Conservation (phyloP, 2,888 invertebrate genomes). For the Dysmachus trigonus region DNA sequence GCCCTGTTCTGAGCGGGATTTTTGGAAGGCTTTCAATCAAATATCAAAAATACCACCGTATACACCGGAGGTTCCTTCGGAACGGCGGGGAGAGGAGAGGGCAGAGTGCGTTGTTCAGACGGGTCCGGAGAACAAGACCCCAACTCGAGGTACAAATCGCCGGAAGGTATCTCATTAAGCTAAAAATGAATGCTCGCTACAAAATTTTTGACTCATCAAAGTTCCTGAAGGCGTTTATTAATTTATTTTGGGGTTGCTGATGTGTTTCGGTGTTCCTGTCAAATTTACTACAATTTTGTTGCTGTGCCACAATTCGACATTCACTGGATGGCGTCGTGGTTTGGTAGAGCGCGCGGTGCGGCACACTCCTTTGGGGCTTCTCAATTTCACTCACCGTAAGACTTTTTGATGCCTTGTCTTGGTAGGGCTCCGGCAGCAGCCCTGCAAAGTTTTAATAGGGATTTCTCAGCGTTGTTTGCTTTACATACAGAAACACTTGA, state of each 20-base stretch:
- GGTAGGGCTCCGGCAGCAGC: slow-evolving; percentile 16
- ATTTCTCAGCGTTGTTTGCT: slow-evolving; percentile 52
- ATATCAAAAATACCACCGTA: slow-evolving; percentile 38
- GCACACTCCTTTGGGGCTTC: slow-evolving; percentile 39
- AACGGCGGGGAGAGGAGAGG: too few species aligned
- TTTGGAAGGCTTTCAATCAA: slow-evolving; percentile 41
- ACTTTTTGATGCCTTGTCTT: slow-evolving; percentile 42
- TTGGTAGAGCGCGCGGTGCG: not conserved
- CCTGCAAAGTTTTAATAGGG: slow-evolving; percentile 38
- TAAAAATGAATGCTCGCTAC: slow-evolving; percentile 45
- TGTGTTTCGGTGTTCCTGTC: slow-evolving; percentile 41
- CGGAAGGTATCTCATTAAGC: slow-evolving; percentile 44
- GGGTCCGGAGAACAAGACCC: not conserved
- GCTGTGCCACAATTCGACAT: slow-evolving; percentile 29
- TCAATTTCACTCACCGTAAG: slow-evolving; percentile 37
- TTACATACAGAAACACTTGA: slow-evolving; percentile 56
- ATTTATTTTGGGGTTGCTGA: slow-evolving; percentile 43
- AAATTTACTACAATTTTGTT: slow-evolving; percentile 44
- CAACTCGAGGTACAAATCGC: slow-evolving; percentile 30
- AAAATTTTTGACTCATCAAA: slow-evolving; percentile 42
- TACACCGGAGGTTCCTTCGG: too few species aligned
- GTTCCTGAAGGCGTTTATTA: slow-evolving; percentile 43
- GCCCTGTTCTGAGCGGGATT: slow-evolving; percentile 33
- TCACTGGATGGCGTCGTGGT: slow-evolving; percentile 34
- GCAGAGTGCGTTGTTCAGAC: not conserved